phyloP scores from a whole-genome alignment of 2,888 invertebrate genomes.

The Andrena flavipes region DNA sequence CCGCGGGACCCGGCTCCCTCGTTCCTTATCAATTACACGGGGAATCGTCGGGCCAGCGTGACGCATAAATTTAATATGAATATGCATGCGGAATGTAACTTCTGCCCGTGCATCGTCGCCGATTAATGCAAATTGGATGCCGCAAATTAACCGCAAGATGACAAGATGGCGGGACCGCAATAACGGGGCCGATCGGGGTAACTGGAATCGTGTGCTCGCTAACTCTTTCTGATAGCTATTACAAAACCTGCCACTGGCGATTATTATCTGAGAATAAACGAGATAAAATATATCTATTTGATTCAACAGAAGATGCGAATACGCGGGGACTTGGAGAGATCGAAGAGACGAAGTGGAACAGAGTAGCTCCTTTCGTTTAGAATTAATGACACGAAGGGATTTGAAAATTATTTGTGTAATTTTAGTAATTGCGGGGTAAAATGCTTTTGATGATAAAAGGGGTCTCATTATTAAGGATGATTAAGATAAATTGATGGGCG shows the following conservation, averaged over 20 bases:
- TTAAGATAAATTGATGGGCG: neutral
- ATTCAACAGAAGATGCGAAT: too few relatives aligned
- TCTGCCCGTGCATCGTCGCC: slow-evolving; percentile 28
- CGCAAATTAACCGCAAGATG: slow-evolving; percentile 43
- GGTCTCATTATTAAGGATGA: too few relatives aligned
- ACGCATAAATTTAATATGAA: slow-evolving; percentile 30
- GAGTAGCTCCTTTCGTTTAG: too few relatives aligned
- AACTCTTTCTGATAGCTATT: neutral
- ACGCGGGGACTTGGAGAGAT: too few relatives aligned
- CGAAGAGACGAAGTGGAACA: too few relatives aligned
- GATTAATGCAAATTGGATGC: slow-evolving; percentile 48
- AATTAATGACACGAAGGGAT: too few relatives aligned
- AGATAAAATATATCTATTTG: too few relatives aligned
- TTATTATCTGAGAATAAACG: too few relatives aligned
- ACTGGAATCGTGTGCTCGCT: neutral
- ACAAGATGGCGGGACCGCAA: slow-evolving; percentile 43
- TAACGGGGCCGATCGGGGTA: slow-evolving; percentile 14
- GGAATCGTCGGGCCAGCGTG: slow-evolving; percentile 7
- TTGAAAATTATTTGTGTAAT: too few relatives aligned
- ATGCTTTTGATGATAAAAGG: too few relatives aligned
- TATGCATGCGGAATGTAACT: slow-evolving; percentile 37
- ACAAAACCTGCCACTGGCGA: neutral
- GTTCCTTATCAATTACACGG: slow-evolving; percentile 26
- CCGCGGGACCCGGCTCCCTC: neutral
- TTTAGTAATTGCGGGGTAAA: too few relatives aligned